Percentiles rank a stretch among this genome's conserved stretches.
phyloP scores from a whole-genome alignment of 2,888 invertebrate genomes.

The Oeneis ivallda region DNA sequence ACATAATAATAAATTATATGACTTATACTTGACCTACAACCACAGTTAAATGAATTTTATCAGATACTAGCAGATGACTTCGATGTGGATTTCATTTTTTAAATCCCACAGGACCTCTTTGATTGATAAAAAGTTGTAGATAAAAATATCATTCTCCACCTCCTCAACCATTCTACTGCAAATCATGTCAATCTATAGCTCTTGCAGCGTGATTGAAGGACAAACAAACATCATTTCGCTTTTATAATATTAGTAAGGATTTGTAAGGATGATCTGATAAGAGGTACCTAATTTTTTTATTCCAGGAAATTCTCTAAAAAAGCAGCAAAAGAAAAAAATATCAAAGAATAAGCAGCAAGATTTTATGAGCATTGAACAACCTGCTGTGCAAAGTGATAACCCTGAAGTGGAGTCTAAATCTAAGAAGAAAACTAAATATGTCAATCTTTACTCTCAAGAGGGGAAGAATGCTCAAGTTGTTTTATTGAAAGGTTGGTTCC shows the following conservation, averaged over 20 bases:
- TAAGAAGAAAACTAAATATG: slow-evolving; percentile 87
- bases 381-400: slow-evolving; percentile 29
- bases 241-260: too few species aligned
- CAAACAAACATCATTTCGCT: too few species aligned
- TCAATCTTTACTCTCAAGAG: slow-evolving; percentile 88
- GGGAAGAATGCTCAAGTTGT: slow-evolving; percentile 83
- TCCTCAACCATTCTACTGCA: too few species aligned
- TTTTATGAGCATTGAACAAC: slow-evolving; percentile 47
- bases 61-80: too few species aligned
- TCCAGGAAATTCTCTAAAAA: slow-evolving; percentile 54
- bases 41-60: neutral
- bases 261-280: neutral
- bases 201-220: too few species aligned
- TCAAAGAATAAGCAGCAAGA: slow-evolving; percentile 64
- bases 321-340: slow-evolving; percentile 72
- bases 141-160: too few species aligned
- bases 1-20: too few species aligned
- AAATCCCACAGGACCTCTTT: too few species aligned
- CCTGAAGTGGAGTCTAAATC: slow-evolving; percentile 55
- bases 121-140: too few species aligned
- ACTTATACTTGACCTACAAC: neutral
- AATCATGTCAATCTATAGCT: too few species aligned
- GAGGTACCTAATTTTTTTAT: slow-evolving; percentile 9
- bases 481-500: slow-evolving; percentile 69
- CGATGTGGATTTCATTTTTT: too few species aligned